Percentiles rank a stretch among this genome's conserved stretches.
Conservation (phyloP, 1,140 invertebrate species). For the Sminthurides bifidus region DNA sequence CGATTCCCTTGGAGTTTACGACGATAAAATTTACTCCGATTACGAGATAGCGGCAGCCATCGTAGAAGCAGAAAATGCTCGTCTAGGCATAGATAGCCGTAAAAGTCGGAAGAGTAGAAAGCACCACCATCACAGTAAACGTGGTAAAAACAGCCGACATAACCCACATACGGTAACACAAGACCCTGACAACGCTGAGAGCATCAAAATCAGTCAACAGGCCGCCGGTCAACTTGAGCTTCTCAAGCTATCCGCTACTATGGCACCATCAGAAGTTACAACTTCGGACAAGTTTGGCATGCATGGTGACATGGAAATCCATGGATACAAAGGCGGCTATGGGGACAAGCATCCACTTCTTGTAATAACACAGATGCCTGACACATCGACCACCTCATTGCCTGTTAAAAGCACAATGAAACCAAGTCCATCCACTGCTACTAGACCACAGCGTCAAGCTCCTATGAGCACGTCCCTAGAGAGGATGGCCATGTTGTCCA, state of each 20-base stretch:
- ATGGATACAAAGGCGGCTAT: background rate
- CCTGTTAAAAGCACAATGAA: too few relatives aligned
- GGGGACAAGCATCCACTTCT: slow-evolving; percentile 4
- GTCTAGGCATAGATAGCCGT: too few relatives aligned
- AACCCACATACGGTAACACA: background rate
- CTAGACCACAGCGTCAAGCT: background rate
- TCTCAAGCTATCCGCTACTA: background rate
- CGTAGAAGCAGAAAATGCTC: too few relatives aligned
- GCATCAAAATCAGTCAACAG: background rate
- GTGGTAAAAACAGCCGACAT: background rate
- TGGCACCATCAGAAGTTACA: background rate
- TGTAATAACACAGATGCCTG: background rate
- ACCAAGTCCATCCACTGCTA: too few relatives aligned
- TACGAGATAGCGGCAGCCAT: too few relatives aligned
- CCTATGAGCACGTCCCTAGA: too few relatives aligned
- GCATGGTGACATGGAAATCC: background rate
- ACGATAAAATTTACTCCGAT: too few relatives aligned
- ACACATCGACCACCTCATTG: background rate
- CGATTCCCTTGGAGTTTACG: too few relatives aligned
- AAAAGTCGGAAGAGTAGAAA: background rate
- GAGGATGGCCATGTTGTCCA: too few relatives aligned
- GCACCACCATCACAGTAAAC: background rate
- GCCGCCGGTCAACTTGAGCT: background rate
- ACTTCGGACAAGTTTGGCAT: background rate
- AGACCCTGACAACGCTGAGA: background rate